phyloP scores from a whole-genome alignment of 2,113 vertebrate species.

The Centropus unirufus region DNA sequence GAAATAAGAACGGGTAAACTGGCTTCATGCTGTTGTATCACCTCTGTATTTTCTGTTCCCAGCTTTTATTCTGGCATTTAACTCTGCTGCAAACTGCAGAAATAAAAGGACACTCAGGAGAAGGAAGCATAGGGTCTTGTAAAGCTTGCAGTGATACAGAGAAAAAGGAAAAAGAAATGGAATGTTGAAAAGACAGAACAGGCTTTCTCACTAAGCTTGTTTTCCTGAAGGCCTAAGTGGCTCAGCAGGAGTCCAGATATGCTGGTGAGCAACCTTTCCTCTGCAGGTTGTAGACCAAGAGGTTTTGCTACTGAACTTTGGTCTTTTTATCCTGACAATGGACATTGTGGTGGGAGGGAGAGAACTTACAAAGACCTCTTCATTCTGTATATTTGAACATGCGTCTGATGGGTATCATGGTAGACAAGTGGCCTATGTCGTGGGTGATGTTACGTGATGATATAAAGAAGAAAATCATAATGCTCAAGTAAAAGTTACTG shows the following conservation, averaged over 20 bases:
- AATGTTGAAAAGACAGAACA: neutral
- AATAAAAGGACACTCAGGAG: neutral
- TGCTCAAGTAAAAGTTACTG: neutral
- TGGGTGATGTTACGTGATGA: neutral
- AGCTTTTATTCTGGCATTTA: conserved; percentile 9
- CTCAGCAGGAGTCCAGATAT: neutral
- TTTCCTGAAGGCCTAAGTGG: neutral
- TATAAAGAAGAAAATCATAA: neutral
- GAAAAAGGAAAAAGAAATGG: neutral
- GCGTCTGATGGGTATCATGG: fast-evolving
- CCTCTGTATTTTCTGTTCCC: neutral
- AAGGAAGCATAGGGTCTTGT: neutral
- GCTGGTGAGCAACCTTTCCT: neutral
- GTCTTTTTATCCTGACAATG: neutral
- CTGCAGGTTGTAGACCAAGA: neutral
- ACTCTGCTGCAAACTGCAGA: neutral
- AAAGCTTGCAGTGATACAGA: neutral
- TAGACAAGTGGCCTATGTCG: neutral
- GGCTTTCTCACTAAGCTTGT: neutral
- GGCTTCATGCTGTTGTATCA: conserved; percentile 5
- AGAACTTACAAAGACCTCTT: neutral
- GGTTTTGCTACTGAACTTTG: neutral
- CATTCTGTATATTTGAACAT: neutral
- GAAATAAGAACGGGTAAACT: neutral
- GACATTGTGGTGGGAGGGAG: neutral